Evolutionary conservation across 2,888 invertebrate species (phyloP), one percentile per base, ranked within the genome.

Genomic region (Trissolcus japonicus): DNA sequence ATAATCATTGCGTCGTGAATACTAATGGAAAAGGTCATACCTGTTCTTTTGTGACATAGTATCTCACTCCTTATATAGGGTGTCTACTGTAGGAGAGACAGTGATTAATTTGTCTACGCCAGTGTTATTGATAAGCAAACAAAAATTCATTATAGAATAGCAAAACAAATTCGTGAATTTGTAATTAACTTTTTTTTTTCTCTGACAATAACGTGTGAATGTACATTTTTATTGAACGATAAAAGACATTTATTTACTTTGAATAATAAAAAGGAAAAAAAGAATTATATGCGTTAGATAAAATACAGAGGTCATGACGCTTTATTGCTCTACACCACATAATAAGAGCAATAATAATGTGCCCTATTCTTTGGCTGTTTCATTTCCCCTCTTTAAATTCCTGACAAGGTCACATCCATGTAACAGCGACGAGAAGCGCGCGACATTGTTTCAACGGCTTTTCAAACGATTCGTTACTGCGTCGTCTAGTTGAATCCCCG

Each of bases 351-450:
- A 78, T 76, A 72, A 80, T 78, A 74, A 74, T 57, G 71, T 71
- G 71, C 79, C 79, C 67, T 71, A 78, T 78, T 81, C 73, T 79
- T 76, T 69, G 79, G 65, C 72, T 63, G 68, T 79, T 80, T 83
- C 75, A 73, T 80, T 80, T 83, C 82, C 82, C 80, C 84, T 82
- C 80, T 80, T 83, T 79, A 83, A 86, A 86, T 86, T 87, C 85
- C 81, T 85, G 81, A 77, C 86, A 88, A 87, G 87, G 87, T 86
- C 87, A 86, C 84, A 85, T 86, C 82, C 82, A 86, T 86, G 82
- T 85, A 86, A 85, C 82, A 81, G 84, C 82, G 84, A 84, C 57
- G 53, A 67, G 46, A 43, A 65, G 83, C 82, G 81, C 79, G 83
- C 83, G 84, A 86, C 85, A 85, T 83, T 82, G 82, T 83, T 84